These are phyloP conservation scores for Apogon hyalosoma DNA, from an alignment of 2,797 vertebrate genomes.

Conservation along the genomic window DNA sequence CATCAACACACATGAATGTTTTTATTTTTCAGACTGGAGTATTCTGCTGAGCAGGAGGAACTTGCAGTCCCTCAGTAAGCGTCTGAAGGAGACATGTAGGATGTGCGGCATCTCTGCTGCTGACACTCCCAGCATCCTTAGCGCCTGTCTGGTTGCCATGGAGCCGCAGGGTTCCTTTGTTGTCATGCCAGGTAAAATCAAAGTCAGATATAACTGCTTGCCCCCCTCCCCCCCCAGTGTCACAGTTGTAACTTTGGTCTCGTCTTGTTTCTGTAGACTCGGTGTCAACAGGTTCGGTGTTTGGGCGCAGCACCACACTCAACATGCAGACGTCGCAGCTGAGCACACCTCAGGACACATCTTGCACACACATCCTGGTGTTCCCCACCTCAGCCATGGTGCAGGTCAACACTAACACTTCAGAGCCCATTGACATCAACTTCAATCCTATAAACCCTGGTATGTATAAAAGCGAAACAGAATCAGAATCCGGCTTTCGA, in stretches of 20 bases:
- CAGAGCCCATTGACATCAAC: slow-evolving; percentile 93
- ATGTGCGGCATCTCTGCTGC: slow-evolving; percentile 98
- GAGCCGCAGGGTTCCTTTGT: slow-evolving; percentile 99
- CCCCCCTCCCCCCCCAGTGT: background rate
- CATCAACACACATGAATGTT: background rate
- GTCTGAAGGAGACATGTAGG: slow-evolving; percentile 96
- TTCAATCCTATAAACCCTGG: slow-evolving; percentile 94
- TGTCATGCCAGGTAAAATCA: slow-evolving; percentile 95
- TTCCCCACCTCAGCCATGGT: slow-evolving; percentile 82
- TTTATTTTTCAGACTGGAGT: slow-evolving; percentile 89
- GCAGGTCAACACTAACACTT: slow-evolving; percentile 93
- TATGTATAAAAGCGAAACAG: slow-evolving; percentile 23
- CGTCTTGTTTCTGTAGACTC: slow-evolving; percentile 85
- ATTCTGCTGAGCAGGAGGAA: slow-evolving; percentile 97
- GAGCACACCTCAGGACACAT: slow-evolving; percentile 98
- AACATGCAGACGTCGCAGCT: slow-evolving; percentile 99
- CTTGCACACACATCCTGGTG: slow-evolving; percentile 95
- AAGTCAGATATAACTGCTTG: background rate
- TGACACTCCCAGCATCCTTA: slow-evolving; percentile 98
- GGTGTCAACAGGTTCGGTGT: slow-evolving; percentile 97
- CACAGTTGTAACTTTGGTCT: background rate
- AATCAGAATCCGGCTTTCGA: background rate
- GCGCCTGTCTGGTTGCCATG: slow-evolving; percentile 97
- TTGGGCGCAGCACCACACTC: slow-evolving; percentile 97
- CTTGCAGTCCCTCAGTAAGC: slow-evolving; percentile 95